Percentiles rank a stretch among this genome's conserved stretches.
phyloP scores from a whole-genome alignment of 2,888 invertebrate genomes.

The Brenthis hecate region DNA sequence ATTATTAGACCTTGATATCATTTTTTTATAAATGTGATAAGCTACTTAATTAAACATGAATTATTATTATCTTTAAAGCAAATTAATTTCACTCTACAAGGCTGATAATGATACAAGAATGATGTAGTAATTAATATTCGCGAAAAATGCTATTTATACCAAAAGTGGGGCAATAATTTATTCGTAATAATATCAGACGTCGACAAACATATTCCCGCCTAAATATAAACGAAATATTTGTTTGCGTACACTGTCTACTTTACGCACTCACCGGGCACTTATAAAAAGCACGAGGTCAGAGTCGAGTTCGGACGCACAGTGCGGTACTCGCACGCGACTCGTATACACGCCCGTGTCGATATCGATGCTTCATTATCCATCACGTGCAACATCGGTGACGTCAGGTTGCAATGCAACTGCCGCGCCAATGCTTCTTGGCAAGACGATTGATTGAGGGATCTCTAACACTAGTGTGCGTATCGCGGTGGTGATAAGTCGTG shows the following conservation, averaged over 20 bases:
- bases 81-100: no score
- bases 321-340: conserved; percentile 72
- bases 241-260: conserved; percentile 65
- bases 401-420: conserved; percentile 66
- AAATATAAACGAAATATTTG: conserved; percentile 71
- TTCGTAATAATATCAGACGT: conserved; percentile 49
- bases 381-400: conserved; percentile 72
- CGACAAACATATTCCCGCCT: conserved; percentile 56
- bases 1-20: no score
- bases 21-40: no score
- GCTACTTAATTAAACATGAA: no score
- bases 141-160: neutral
- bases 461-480: conserved; percentile 63
- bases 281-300: conserved; percentile 81
- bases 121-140: neutral
- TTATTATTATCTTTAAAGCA: no score
- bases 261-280: conserved; percentile 76
- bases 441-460: conserved; percentile 62
- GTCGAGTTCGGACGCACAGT: conserved; percentile 66
- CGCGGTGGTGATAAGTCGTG: conserved; percentile 68
- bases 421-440: conserved; percentile 79
- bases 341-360: conserved; percentile 72
- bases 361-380: conserved; percentile 66
- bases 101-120: no score
- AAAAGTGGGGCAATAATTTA: conserved; percentile 19